Base-by-base conservation (phyloP, 2,113 vertebrate species). In the Tetraodon nigroviridis region DNA sequence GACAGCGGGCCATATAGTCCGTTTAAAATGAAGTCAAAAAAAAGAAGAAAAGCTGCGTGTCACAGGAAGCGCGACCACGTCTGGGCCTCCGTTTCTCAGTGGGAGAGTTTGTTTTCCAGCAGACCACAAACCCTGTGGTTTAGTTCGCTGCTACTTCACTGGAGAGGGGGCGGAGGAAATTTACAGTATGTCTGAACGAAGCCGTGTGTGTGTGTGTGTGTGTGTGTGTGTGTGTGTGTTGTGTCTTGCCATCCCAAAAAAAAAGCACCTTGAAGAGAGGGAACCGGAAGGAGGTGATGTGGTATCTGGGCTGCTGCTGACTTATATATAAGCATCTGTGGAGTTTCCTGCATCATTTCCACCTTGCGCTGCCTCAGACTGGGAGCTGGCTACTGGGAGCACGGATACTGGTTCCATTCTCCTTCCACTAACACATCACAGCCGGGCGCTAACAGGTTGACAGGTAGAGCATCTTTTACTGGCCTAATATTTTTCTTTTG, bases 201-300 rank as follows among this genome's bases (percentile, higher is more conserved):
- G 61, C 55, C 50, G 42, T 22, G 32, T 37, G 29, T 32, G 29
- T 42, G 1, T 63, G 45, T 69, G 55, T 64, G 61, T 77, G 56
- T 72, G 61, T 67, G 66, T 67, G 22, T 24, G 3, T 24, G 22
- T 24, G 24, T 27, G 24, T 27, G n/a, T n/a, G n/a, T 67, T 83
- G 76, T 79, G 78, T 81, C 59, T 66, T 10, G 1, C 52, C 56
- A 51, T 64, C 55, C 40, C 53, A 58, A 75, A 48, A 80, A 82
- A 73, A 48, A 80, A 84, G 80, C 61, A 85, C 71, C 67, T 79
- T 82, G 55, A 19, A 29, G 59, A 40, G 50, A 64, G 44, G 73
- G 62, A 55, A 19, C 75, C 69, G 74, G 77, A 78, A 86, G 88
- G 84, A 89, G 84, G 71, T 88, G 85, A 87, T 81, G 86, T 76